Base-by-base conservation (phyloP, 2,888 invertebrate genomes). In the Imbricaverruca yamaguchii region DNA sequence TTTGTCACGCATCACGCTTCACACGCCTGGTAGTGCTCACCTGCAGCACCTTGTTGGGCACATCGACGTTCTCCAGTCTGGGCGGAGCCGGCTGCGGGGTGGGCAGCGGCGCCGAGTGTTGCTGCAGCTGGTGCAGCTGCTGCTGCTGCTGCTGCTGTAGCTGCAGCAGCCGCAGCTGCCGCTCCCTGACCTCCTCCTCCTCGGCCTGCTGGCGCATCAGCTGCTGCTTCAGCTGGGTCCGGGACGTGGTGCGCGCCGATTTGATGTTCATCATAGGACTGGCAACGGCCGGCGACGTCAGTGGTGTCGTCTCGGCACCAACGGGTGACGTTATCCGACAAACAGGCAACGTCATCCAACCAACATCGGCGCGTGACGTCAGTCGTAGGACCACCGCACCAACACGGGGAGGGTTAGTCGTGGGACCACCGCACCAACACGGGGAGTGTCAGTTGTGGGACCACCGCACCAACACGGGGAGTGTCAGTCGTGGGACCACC, bases 151-250 rank as follows among this genome's bases (percentile, higher is more conserved):
- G n/a, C 67, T 21, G 81, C 18, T 15, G 80, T 8, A 56, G 69
- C 74, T n/a, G 39, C 63, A 79, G 63, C 79, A 65, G 21, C 25
- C 53, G 39, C n/a, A 53, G 63, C 25, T 53, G 53, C 13, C 57
- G 63, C 63, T 80, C 80, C 10, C 63, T 15, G 13, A 55, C 67
- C 69, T 77, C 53, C 78, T 81, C 78, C 63, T 81, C 81, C 67
- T 81, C 80, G 39, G 79, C 77, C 67, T 81, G 81, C 57, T 67
- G 79, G 9, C 81, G 63, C 80, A 80, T 79, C 25, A 81, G 81
- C 80, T 81, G 81, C 69, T 81, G 81, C 67, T 80, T 81, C 80
- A 81, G 80, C 63, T 79, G 80, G 9, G 81, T 81, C 9, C 81
- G 79, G 18, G 81, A 81, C 57, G 79, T 81, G 55, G 81, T 81